Percentiles rank a stretch among this genome's conserved stretches.
phyloP scores from a whole-genome alignment of 2,888 invertebrate species.

The Drosophila eohydei region DNA sequence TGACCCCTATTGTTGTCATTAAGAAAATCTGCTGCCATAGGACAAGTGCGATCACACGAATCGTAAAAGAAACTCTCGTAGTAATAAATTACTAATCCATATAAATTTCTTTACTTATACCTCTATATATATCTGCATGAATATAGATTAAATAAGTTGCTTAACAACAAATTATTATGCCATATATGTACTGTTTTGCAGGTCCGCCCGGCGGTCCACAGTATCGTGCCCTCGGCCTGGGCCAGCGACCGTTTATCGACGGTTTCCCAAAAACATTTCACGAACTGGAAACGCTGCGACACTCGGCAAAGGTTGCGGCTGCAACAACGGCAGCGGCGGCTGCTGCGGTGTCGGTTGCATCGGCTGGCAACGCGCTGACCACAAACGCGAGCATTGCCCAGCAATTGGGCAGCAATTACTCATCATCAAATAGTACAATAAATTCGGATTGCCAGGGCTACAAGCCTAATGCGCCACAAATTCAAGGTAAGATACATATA shows the following conservation, averaged over 20 bases:
- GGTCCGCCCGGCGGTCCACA: conserved; percentile 88
- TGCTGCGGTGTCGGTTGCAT: conserved; percentile 57
- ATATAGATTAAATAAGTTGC: not conserved
- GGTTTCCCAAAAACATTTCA: conserved; percentile 88
- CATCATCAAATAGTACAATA: conserved; percentile 84
- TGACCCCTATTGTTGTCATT: no score
- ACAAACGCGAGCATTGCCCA: conserved; percentile 62
- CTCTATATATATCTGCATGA: not conserved
- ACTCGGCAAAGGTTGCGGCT: conserved; percentile 84
- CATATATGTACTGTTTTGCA: conserved; percentile 57
- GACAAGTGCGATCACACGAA: no score
- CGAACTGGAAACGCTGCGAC: conserved; percentile 89
- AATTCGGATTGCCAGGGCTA: conserved; percentile 87
- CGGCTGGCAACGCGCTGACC: conserved; percentile 56
- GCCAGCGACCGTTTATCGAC: conserved; percentile 89
- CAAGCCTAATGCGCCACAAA: conserved; percentile 87
- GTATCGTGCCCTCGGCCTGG: conserved; percentile 90
- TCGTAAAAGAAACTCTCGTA: no score
- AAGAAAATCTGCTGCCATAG: no score
- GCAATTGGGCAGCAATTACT: conserved; percentile 82
- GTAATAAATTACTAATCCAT: not conserved
- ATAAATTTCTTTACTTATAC: not conserved
- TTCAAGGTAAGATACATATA: conserved; percentile 83
- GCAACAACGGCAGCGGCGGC: conserved; percentile 77
- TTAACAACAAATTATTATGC: not conserved